Evolutionary conservation across 1,140 invertebrate genomes (phyloP), one percentile per base, ranked within the genome.

Genomic region (Ylistrum balloti): DNA sequence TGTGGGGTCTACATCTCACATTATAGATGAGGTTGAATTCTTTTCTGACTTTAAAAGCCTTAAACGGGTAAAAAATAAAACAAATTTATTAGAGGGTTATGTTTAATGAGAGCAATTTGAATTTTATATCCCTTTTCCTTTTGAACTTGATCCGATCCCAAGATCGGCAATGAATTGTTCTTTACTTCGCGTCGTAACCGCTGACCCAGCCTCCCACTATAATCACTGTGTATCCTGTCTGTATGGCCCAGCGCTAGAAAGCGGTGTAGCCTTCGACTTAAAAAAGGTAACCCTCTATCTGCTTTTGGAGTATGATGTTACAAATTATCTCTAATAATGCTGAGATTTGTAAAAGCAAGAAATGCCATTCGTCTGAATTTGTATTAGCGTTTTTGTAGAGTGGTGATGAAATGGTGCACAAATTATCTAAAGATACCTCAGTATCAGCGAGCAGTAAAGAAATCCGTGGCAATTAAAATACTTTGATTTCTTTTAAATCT

Each of bases 321-420:
- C 56, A 74, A 28, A 74, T 74, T 74, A 74, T 74, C 28, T 17
- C 56, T 74, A 74, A 74, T 74, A 74, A 74, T 74, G 56, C 56
- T 74, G 56, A 74, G 56, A 28, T n/a, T 74, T 74, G 56, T 74
- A 74, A 74, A 74, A 74, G 28, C 56, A 74, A 5, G 56, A 11
- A 74, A 74, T 74, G 9, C 56, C 56, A 74, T 74, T 28, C 56
- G 22, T 28, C 56, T 28, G 11, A 5, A 22, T n/a, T n/a, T n/a
- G 15, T 48, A 22, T 74, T 5, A 3, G 1, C 17, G 56, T n/a
- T 74, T 74, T 74, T 74, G 56, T n/a, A 3, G 56, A 3, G 28
- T 74, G 56, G 56, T 74, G 56, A 74, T n/a, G n/a, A 28, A 28
- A 28, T 74, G 22, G 56, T 28, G 0, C 2, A 74, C 56, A 74